Conservation (phyloP, 2,797 vertebrate genomes). For the Alectoris magna region DNA sequence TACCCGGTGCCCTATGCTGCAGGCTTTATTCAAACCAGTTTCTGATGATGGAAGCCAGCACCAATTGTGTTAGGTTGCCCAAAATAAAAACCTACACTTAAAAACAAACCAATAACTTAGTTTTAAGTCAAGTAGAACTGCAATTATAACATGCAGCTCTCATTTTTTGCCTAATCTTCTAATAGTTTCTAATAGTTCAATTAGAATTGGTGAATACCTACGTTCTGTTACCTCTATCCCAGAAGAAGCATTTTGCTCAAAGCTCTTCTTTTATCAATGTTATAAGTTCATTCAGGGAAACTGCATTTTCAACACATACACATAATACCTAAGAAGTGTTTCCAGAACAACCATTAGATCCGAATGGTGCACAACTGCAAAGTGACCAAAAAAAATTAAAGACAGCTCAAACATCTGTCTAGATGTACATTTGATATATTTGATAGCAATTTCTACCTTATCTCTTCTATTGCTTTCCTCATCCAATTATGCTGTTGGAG, state of each 20-base stretch:
- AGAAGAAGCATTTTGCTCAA: not conserved
- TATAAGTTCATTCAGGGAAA: not conserved
- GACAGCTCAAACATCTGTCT: not conserved
- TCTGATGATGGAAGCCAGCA: not conserved
- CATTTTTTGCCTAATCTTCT: not conserved
- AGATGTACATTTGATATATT: not conserved
- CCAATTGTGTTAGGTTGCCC: not conserved
- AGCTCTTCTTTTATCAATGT: not conserved
- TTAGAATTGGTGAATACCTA: not conserved
- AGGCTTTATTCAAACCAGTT: not conserved
- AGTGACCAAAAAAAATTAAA: constrained; percentile 4
- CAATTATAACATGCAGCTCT: not conserved
- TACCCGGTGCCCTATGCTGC: not conserved
- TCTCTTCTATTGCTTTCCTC: not conserved
- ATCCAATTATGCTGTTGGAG: not conserved
- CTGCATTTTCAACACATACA: not conserved
- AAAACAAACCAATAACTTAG: not conserved
- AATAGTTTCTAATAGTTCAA: not conserved
- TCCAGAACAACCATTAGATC: not conserved
- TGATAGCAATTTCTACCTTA: not conserved
- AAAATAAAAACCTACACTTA: not conserved
- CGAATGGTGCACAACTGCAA: not conserved
- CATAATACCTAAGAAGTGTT: not conserved
- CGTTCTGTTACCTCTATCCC: not conserved
- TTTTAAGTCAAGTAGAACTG: not conserved